Evolutionary conservation across 2,888 invertebrate species (phyloP).

Genomic region (Brenthis hecate): DNA sequence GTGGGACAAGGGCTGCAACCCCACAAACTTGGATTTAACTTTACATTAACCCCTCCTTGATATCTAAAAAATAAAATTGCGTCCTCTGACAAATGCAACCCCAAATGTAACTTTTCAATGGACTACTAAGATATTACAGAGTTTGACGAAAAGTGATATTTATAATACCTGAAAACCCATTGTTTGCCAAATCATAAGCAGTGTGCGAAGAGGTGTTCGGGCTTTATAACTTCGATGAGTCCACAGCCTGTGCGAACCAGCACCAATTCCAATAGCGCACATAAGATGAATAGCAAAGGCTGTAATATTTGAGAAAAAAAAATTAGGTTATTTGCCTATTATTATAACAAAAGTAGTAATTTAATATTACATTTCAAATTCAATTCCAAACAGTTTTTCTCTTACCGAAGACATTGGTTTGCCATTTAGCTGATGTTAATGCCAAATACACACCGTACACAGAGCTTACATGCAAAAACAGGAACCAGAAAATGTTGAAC

Average conservation of each 20-base stretch:
- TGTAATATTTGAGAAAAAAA: slow-evolving; percentile 47
- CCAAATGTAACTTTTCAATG: too few relatives aligned
- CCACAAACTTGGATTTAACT: too few relatives aligned
- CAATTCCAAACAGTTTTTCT: slow-evolving; percentile 20
- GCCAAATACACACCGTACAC: slow-evolving; percentile 85
- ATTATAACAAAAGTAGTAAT: not conserved
- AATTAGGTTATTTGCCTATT: not conserved
- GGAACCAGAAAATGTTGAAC: slow-evolving; percentile 87
- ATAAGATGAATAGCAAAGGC: slow-evolving; percentile 86
- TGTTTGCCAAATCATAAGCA: slow-evolving; percentile 92
- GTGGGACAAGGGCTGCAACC: too few relatives aligned
- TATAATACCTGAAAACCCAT: slow-evolving; percentile 90
- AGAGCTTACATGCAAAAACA: slow-evolving; percentile 85
- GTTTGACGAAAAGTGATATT: not conserved
- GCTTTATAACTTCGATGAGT: slow-evolving; percentile 96
- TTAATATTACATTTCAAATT: not conserved
- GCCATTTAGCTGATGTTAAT: slow-evolving; percentile 85
- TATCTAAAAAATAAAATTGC: too few relatives aligned
- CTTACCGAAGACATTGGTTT: slow-evolving; percentile 86
- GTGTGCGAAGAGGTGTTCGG: slow-evolving; percentile 89
- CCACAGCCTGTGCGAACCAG: slow-evolving; percentile 97
- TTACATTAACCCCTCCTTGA: too few relatives aligned
- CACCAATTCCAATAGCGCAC: slow-evolving; percentile 94
- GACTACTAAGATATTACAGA: not conserved
- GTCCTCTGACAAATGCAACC: too few relatives aligned